Base-by-base conservation (phyloP, 1,140 invertebrate genomes). In the Thaumetopoea pityocampa region DNA sequence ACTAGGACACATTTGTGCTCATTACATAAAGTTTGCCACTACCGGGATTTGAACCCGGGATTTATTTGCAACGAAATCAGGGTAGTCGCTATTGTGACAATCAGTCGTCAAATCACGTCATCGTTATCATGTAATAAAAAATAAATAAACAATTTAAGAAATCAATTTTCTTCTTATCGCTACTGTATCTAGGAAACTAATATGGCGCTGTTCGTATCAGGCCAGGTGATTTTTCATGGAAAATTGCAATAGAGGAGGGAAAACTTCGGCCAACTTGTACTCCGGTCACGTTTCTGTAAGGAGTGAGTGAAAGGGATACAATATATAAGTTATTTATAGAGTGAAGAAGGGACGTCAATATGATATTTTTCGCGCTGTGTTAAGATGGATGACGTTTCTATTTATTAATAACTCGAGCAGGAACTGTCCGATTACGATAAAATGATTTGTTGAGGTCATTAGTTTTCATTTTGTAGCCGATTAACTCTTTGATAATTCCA, bases 221-320 rank as follows among this genome's bases (percentile, higher is more conserved):
- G 23, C 15, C 50, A 60, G 61, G 61, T 64, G 51, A 65, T 65
- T 65, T 65, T 65, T 65, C 61, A 65, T 38, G 37, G 48, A 23
- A 57, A 59, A 52, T 37, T 50, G 48, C 50, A 34, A 57, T 65
- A 57, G 60, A 60, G 34, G 16, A 48, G 42, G 55, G 48, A 60
- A 56, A 57, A 53, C 52, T 65, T 47, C 27, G 27, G 2, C 14
- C 33, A 26, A 53, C 56, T 60, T 52, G 61, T 60, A 65, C 5
- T n/a, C 61, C 4, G 20, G 51, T 65, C 61, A 65, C 61, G 61
- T 60, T 41, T 10, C 11, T 5, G n/a, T 35, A 37, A 34, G 5
- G 8, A 5, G 30, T 29, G 28, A 7, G 35, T 1, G 46, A 61
- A 28, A 15, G 34, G 19, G 52, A 61, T 15, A n/a, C n/a, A n/a